A percentile compares a stretch with the other conserved stretches of the same genome.
These are phyloP conservation scores for Mastigias papua DNA, from an alignment of 30 jellyfish, hydroid and myxozoan genomes.

Conservation along the genomic window DNA sequence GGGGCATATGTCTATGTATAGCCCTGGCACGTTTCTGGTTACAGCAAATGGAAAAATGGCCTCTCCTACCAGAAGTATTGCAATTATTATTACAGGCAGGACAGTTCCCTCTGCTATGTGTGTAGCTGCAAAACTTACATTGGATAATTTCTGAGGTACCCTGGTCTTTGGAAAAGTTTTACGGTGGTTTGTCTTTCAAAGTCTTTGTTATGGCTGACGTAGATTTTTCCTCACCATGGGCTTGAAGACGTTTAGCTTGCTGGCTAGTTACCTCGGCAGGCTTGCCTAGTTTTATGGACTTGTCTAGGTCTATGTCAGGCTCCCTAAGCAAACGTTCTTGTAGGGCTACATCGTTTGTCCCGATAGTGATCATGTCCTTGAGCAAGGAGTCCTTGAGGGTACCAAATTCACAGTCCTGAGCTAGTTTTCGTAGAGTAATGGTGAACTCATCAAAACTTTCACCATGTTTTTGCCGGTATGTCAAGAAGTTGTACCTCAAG, in stretches of 20 bases:
- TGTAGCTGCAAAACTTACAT: conserved; percentile 30
- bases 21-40: conserved; percentile 42
- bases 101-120: conserved; percentile 47
- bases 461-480: conserved; percentile 57
- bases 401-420: conserved; percentile 77
- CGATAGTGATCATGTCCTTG: conserved; percentile 74
- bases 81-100: conserved; percentile 50
- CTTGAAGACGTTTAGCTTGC: conserved; percentile 29
- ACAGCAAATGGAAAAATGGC: conserved; percentile 55
- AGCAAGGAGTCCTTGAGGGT: conserved; percentile 61
- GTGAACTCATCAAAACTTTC: conserved; percentile 70
- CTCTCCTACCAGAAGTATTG: conserved; percentile 56
- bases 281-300: conserved; percentile 32
- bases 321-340: conserved; percentile 76
- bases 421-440: conserved; percentile 60
- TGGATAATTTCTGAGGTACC: conserved; percentile 21
- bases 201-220: conserved; percentile 35
- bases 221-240: conserved; percentile 45
- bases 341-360: conserved; percentile 62
- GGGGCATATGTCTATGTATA: conserved; percentile 13
- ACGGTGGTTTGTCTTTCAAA: conserved; percentile 26
- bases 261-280: conserved; percentile 27
- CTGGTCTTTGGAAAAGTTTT: conserved; percentile 6
- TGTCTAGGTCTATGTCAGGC: conserved; percentile 47
- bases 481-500: conserved; percentile 63